A percentile compares a stretch with the other conserved stretches of the same genome.
Evolutionary conservation across 2,797 vertebrate species (phyloP).

Genomic region (Peromyscus melanophrys): DNA sequence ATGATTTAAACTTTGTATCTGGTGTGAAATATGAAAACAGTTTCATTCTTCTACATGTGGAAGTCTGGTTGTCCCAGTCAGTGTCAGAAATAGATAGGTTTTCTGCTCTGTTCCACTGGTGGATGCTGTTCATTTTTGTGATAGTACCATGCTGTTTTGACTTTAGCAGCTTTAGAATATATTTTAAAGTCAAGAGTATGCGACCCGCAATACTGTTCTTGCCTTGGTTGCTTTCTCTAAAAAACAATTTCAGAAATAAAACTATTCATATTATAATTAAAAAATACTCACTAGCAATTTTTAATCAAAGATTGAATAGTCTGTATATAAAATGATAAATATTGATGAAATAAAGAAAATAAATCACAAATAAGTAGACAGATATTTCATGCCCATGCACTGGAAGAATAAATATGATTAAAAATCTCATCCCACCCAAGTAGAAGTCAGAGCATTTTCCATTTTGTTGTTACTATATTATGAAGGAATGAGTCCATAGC

Average conservation of each 20-base stretch:
- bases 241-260: neutral
- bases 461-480: conserved; percentile 1
- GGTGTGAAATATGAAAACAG: neutral
- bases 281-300: neutral
- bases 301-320: neutral
- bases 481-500: neutral
- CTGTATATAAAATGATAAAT: neutral
- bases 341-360: neutral
- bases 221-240: neutral
- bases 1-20: neutral
- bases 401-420: neutral
- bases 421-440: neutral
- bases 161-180: neutral
- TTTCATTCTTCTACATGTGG: neutral
- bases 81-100: neutral
- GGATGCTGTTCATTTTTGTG: neutral
- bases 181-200: neutral
- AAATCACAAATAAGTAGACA: neutral
- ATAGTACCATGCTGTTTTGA: neutral
- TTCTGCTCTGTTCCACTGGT: neutral
- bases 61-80: neutral
- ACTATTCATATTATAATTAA: neutral
- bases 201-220: neutral
- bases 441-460: neutral
- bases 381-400: neutral